Conservation (phyloP, 2,888 invertebrate genomes). For the Noctua fimbriata region DNA sequence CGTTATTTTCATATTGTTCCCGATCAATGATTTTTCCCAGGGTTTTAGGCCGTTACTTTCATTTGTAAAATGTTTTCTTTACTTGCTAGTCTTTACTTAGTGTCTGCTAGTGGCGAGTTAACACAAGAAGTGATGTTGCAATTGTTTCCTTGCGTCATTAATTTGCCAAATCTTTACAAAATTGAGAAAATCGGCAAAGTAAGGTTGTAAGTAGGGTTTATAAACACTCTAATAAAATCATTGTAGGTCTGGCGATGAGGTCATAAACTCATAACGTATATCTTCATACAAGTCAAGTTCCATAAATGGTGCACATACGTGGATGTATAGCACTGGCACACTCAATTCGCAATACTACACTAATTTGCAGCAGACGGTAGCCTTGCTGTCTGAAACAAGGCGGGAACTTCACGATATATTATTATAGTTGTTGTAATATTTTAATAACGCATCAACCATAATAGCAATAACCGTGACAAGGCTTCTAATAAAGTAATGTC, state of each 20-base stretch:
- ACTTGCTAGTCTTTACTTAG: neutral
- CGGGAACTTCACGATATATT: neutral
- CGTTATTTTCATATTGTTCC: neutral
- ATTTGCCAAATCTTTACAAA: neutral
- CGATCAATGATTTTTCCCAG: neutral
- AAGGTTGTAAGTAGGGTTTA: neutral
- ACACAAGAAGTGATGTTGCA: neutral
- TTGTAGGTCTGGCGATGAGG: neutral
- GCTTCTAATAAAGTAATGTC: neutral
- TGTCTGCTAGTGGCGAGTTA: neutral
- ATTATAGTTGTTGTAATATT: constrained; percentile 1
- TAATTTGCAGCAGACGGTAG: constrained; percentile 12
- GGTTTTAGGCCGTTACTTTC: neutral
- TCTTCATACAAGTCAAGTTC: neutral
- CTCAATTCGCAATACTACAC: constrained; percentile 14
- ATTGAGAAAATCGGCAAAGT: neutral
- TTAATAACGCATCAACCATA: neutral
- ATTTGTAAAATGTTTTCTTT: neutral
- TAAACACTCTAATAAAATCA: neutral
- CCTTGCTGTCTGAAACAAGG: constrained; percentile 16
- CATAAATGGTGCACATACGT: neutral
- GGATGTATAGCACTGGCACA: neutral
- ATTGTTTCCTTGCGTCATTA: neutral
- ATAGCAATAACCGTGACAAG: constrained; percentile 1
- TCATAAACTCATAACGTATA: neutral